phyloP scores from a whole-genome alignment of 2,797 vertebrate genomes.

The Oreonectes daqikongensis region DNA sequence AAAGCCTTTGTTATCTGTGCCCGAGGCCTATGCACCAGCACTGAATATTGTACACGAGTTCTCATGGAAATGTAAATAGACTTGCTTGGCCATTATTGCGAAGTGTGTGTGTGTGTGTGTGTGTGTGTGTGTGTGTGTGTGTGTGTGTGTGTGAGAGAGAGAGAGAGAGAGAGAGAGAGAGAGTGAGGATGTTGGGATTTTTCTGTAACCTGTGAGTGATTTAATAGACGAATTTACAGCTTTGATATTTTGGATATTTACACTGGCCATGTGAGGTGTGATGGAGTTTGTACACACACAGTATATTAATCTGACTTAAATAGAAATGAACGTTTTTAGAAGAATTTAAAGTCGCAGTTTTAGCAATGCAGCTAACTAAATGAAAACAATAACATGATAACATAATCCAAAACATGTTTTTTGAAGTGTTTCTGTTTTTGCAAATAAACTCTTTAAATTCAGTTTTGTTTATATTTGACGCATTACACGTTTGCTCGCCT shows the following conservation, averaged over 20 bases:
- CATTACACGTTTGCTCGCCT: neutral
- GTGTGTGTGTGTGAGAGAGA: slow-evolving; percentile 21
- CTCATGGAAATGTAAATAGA: slow-evolving; percentile 59
- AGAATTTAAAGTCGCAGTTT: no score
- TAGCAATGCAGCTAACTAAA: no score
- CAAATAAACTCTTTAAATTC: no score
- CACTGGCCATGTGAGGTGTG: neutral
- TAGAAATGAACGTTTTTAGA: no score
- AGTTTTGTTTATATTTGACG: neutral
- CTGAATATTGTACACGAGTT: slow-evolving; percentile 47
- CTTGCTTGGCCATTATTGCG: slow-evolving; percentile 37
- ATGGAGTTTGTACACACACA: no score
- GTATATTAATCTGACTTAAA: no score
- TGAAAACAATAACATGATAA: no score
- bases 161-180: no score
- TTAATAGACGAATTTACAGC: neutral
- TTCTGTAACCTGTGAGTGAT: slow-evolving; percentile 1
- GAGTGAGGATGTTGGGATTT: neutral
- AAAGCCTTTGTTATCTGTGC: slow-evolving; percentile 25
- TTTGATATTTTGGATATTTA: neutral
- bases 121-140: slow-evolving; percentile 21
- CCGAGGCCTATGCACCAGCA: slow-evolving; percentile 33
- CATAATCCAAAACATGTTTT: no score
- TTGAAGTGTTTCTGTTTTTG: no score
- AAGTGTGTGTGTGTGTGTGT: slow-evolving; percentile 27